Evolutionary conservation across 2,888 invertebrate species (phyloP).

Genomic region (Melitaea athalia): DNA sequence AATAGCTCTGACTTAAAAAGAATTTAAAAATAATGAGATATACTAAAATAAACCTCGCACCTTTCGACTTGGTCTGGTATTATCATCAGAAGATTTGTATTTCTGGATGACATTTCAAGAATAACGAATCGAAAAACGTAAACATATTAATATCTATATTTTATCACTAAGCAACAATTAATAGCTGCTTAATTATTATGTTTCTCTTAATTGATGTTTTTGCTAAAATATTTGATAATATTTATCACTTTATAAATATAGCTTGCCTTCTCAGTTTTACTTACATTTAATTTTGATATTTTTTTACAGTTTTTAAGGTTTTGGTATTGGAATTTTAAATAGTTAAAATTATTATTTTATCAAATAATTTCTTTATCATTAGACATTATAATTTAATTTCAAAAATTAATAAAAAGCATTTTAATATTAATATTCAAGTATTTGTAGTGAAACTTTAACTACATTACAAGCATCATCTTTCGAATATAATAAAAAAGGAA

Average conservation of each 20-base stretch:
- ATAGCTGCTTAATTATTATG: neutral
- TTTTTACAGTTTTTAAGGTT: neutral
- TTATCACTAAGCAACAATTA: neutral
- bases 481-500: too few species aligned
- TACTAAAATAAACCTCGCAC: too few species aligned
- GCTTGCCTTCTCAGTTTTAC: neutral
- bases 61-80: neutral
- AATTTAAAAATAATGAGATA: too few species aligned
- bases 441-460: too few species aligned
- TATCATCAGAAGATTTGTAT: neutral
- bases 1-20: too few species aligned
- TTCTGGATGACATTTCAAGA: slow-evolving; percentile 10
- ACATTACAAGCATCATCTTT: too few species aligned
- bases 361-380: too few species aligned
- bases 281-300: neutral
- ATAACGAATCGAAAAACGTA: neutral
- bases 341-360: too few species aligned
- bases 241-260: neutral
- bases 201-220: neutral
- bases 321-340: neutral
- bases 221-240: neutral
- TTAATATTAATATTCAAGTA: too few species aligned
- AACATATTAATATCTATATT: neutral
- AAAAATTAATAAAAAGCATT: too few species aligned
- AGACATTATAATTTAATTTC: too few species aligned